A percentile compares a stretch with the other conserved stretches of the same genome.
These are phyloP conservation scores for Enteromius unitaeniatus DNA, from an alignment of 2,797 vertebrate genomes.

Conservation along the genomic window DNA sequence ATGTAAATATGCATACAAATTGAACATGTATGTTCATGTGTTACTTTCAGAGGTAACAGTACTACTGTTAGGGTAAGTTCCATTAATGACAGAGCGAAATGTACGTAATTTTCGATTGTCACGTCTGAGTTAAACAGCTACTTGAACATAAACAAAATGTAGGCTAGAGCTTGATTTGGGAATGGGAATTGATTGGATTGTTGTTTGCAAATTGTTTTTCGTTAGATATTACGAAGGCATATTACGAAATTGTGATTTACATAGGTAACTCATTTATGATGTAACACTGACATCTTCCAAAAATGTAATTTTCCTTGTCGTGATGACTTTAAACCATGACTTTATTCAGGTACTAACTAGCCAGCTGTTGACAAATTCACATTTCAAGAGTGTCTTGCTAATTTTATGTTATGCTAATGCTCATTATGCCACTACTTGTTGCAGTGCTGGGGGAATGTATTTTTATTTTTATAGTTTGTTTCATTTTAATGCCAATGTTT, in stretches of 20 bases:
- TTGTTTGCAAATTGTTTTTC: not conserved
- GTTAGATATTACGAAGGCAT: not conserved
- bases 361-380: not conserved
- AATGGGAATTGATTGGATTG: not conserved
- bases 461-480: slow-evolving; percentile 11
- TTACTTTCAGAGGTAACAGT: not conserved
- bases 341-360: not conserved
- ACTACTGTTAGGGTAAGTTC: not conserved
- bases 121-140: not conserved
- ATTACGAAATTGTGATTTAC: not conserved
- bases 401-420: not conserved
- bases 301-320: not conserved
- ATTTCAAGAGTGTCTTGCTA: not conserved
- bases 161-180: not conserved
- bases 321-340: not conserved
- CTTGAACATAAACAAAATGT: not conserved
- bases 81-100: not conserved
- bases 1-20: not conserved
- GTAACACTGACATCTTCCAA: not conserved
- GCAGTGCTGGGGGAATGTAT: not conserved
- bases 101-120: too few relatives aligned
- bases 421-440: not conserved
- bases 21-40: not conserved
- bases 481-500: not conserved
- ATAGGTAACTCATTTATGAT: not conserved